Base-by-base conservation (phyloP, 2,888 invertebrate genomes). In the Melieria crassipennis region DNA sequence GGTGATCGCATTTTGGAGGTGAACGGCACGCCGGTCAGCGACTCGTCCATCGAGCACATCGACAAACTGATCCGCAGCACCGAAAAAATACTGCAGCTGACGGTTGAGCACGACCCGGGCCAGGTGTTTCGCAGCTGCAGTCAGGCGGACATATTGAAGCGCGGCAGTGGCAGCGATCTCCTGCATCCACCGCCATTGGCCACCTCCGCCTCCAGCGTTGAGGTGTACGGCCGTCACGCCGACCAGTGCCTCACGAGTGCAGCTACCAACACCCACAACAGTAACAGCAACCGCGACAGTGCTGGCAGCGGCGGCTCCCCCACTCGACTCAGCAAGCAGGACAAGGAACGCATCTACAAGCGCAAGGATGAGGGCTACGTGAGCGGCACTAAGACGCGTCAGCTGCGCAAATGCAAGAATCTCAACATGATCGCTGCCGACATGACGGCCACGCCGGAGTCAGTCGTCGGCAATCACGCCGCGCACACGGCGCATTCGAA, bases 1-100 rank as follows among this genome's bases (percentile, higher is more conserved):
- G 97, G 97, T n/a, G 97, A 97, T 87, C 90, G 92, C 81, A 95
- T 98, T 77, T 88, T 97, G 75, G 97, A 97, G 89, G 95, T 97
- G 64, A 96, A 97, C 88, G 97, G 97, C 4, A 91, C 94, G 0
- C 94, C 96, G 1, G 93, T 96, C 0, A 91, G 91, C 81, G 93
- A 94, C 82, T 91, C 92, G 67, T 92, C 94, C 0, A 88, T 95
- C 63, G 92, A 94, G 75, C 94, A 92, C 78, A 92, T 94, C 69
- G 94, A 95, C 84, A 91, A 91, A 83, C 88, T 93, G 48, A 89
- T 94, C 70, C 89, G 91, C 73, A 91, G 91, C 80, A 91, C 93
- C 0, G 92, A 93, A 79, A 90, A 92, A 70, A 90, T 92, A 73
- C 86, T 95, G 72, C 94, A 96, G 89, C 87, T 97, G 75, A 96